These are phyloP conservation scores for Sycophaga agraensis DNA, from an alignment of 1,140 invertebrate genomes.

Conservation along the genomic window DNA sequence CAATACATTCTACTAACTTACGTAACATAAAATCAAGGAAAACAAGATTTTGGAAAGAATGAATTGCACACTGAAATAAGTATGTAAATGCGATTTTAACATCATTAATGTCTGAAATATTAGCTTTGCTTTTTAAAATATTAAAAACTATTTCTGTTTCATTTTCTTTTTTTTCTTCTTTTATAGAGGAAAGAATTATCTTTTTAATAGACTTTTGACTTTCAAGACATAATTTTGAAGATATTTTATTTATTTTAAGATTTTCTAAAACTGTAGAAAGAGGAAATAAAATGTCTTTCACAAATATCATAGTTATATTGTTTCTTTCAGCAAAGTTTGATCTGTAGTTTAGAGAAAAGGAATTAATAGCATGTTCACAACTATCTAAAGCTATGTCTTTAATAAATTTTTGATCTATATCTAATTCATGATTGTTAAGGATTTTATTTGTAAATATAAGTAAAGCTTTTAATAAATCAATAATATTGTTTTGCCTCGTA, in stretches of 20 bases:
- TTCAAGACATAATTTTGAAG: constrained; percentile 29
- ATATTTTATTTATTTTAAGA: constrained; percentile 30
- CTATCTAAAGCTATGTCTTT: constrained; percentile 3
- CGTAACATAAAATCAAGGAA: constrained; percentile 42
- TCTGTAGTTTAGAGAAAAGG: constrained; percentile 34
- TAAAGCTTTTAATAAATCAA: constrained; percentile 2
- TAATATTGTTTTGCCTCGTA: constrained; percentile 1
- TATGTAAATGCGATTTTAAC: constrained; percentile 30
- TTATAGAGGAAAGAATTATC: constrained; percentile 31
- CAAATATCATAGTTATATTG: constrained; percentile 33
- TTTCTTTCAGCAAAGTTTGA: constrained; percentile 31
- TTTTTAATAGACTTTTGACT: constrained; percentile 40
- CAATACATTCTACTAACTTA: constrained; percentile 37
- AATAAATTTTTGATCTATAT: not conserved
- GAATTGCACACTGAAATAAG: constrained; percentile 32
- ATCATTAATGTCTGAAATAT: constrained; percentile 18
- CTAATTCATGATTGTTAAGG: not conserved
- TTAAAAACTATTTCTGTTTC: constrained; percentile 31
- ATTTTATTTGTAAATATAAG: constrained; percentile 11
- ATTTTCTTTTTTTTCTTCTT: not conserved
- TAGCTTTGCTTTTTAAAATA: constrained; percentile 29
- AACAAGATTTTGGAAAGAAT: constrained; percentile 29
- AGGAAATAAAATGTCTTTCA: constrained; percentile 38
- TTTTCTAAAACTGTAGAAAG: constrained; percentile 29
- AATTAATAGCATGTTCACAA: not conserved